Percentiles rank a stretch among this genome's conserved stretches.
Evolutionary conservation across 2,888 invertebrate genomes (phyloP).

Genomic region (Venustoraphidia nigricollis): DNA sequence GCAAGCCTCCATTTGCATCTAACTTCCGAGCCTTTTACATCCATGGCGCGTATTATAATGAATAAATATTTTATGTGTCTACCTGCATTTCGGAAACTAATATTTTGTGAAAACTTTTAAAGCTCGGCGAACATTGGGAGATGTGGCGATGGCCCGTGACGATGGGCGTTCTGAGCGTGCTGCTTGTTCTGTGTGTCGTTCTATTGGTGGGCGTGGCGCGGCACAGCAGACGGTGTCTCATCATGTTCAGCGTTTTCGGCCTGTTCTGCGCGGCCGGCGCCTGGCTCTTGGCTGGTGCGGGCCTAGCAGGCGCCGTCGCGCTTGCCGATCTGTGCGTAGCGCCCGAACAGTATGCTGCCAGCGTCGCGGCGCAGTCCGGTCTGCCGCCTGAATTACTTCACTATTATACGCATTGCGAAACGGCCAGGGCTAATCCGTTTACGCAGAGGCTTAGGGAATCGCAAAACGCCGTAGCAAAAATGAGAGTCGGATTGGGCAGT

Average conservation of each 20-base stretch:
- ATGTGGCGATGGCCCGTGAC: constrained; percentile 76
- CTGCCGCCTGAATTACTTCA: constrained; percentile 45
- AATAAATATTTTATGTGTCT: no score
- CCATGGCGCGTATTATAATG: no score
- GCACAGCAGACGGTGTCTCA: constrained; percentile 77
- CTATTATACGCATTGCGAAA: constrained; percentile 73
- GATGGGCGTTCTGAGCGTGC: constrained; percentile 71
- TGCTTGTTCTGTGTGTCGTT: constrained; percentile 76
- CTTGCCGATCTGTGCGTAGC: constrained; percentile 67
- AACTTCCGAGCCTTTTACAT: no score
- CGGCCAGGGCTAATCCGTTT: constrained; percentile 62
- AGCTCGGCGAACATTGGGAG: constrained; percentile 61
- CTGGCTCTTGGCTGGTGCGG: constrained; percentile 78
- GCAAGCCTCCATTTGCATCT: no score
- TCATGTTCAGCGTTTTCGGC: constrained; percentile 78
- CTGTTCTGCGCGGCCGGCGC: constrained; percentile 75
- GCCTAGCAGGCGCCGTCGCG: constrained; percentile 72
- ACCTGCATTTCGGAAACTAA: no score
- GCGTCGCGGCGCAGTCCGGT: constrained; percentile 19
- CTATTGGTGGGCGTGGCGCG: constrained; percentile 78
- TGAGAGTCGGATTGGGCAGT: constrained; percentile 26
- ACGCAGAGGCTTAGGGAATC: constrained; percentile 70
- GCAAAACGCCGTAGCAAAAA: constrained; percentile 44
- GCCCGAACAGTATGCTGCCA: constrained; percentile 27
- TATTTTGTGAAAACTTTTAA: constrained; percentile 11